Evolutionary conservation across 1,140 invertebrate genomes (phyloP), one percentile per base, ranked within the genome.

Genomic region (Atta texana): DNA sequence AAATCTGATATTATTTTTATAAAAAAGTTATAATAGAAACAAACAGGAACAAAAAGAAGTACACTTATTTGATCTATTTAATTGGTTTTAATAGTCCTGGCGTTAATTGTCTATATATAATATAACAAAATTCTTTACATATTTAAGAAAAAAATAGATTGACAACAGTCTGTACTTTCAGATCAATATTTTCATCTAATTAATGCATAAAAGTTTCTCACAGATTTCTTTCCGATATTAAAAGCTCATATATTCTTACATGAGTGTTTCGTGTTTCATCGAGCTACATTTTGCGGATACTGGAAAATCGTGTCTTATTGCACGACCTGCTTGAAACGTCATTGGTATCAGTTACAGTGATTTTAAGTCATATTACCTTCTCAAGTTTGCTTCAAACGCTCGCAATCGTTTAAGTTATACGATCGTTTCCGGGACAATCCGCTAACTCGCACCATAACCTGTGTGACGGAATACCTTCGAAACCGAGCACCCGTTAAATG

Each of bases 401-500:
- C 75, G 63, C 24, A 51, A 28, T 76, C 49, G 14, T 51, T 51
- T 59, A 31, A 21, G 61, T 34, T 34, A 34, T 53, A 61, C 3
- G 12, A 51, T 24, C 12, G n/a, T 68, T 63, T 55, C 57, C 2
- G 6, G 3, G 28, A 59, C 39, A 51, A 7, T 44, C 7, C 39
- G 49, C 24, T n/a, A 28, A 55, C 5, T 49, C n/a, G 28, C 28
- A n/a, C 59, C 21, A 28, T 21, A 55, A 21, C 44, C 21, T 14
- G 31, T 18, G 51, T 31, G 39, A 6, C 63, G 28, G 61, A 57
- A 74, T 86, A 84, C 24, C 63, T 86, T 91, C 87, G 59, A 84
- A 76, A 87, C 86, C 63, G 90, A 86, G 71, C 90, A 89, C 88
- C 85, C 88, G 91, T 92, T 91, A 90, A 91, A 90, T 91, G 80